Evolutionary conservation across 2,888 invertebrate genomes (phyloP).

Genomic region (Idaea biselata): DNA sequence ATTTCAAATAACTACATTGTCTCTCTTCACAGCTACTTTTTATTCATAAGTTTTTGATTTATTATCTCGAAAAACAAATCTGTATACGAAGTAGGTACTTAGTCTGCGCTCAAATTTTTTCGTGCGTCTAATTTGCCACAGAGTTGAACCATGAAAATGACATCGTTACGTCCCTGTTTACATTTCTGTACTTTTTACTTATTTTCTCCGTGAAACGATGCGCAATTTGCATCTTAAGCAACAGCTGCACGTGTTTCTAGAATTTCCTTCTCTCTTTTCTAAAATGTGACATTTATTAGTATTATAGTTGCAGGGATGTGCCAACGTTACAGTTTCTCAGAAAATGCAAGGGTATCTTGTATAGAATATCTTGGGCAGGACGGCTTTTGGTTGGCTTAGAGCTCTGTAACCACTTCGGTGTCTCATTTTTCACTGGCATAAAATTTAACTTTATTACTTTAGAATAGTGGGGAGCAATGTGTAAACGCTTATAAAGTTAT

Average conservation of each 20-base stretch:
- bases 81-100: not conserved
- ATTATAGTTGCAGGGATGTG: conserved; percentile 27
- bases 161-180: conserved; percentile 23
- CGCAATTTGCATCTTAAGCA: conserved; percentile 29
- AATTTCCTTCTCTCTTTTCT: conserved; percentile 28
- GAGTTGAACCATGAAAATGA: conserved; percentile 18
- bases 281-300: conserved; percentile 40
- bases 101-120: not conserved
- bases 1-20: not conserved
- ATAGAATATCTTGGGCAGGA: conserved; percentile 29
- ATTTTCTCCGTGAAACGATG: conserved; percentile 19
- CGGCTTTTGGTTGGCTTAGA: conserved; percentile 25
- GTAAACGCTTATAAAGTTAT: conserved; percentile 21
- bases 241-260: conserved; percentile 18
- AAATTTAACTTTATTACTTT: conserved; percentile 33
- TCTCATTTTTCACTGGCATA: conserved; percentile 31
- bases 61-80: not conserved
- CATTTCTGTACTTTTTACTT: conserved; percentile 27
- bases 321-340: conserved; percentile 23
- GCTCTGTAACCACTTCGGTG: not conserved
- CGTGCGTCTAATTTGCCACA: not conserved
- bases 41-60: not conserved
- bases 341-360: conserved; percentile 33
- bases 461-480: conserved; percentile 24
- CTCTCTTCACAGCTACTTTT: not conserved